These are phyloP conservation scores for Lasioglossum lativentre DNA, from an alignment of 2,888 invertebrate genomes.

Conservation along the genomic window DNA sequence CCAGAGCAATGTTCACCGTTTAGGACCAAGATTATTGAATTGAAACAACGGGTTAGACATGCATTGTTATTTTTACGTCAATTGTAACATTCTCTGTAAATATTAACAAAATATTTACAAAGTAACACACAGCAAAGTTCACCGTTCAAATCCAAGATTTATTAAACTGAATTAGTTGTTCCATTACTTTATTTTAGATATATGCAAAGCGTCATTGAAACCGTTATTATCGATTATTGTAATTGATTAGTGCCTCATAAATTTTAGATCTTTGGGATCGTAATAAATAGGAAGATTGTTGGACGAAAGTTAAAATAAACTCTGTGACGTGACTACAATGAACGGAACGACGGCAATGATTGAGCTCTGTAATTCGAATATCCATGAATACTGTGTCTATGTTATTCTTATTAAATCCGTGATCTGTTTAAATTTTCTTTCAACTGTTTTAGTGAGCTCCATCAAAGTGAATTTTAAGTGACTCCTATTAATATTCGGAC, in stretches of 20 bases:
- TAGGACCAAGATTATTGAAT: too few relatives aligned
- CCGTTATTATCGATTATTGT: too few relatives aligned
- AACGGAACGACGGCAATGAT: not conserved
- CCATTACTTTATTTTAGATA: not conserved
- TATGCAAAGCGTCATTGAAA: not conserved
- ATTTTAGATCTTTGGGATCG: not conserved
- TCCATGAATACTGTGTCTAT: not conserved
- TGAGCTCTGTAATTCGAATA: not conserved
- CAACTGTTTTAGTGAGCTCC: not conserved
- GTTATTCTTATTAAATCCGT: not conserved
- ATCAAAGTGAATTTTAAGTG: not conserved
- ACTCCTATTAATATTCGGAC: too few relatives aligned
- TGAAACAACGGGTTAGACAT: not conserved
- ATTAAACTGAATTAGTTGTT: not conserved
- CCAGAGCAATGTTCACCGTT: too few relatives aligned
- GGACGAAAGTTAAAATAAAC: constrained; percentile 1
- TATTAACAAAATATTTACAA: too few relatives aligned
- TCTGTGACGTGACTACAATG: not conserved
- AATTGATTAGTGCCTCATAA: not conserved
- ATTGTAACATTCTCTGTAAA: too few relatives aligned
- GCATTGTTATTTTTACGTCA: too few relatives aligned
- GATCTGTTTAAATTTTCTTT: not conserved
- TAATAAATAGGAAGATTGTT: too few relatives aligned
- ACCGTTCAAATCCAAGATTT: not conserved
- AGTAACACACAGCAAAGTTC: not conserved